Percentiles rank a stretch among this genome's conserved stretches.
Conservation (phyloP, 2,797 vertebrate species). For the Syndactyla subalaris region DNA sequence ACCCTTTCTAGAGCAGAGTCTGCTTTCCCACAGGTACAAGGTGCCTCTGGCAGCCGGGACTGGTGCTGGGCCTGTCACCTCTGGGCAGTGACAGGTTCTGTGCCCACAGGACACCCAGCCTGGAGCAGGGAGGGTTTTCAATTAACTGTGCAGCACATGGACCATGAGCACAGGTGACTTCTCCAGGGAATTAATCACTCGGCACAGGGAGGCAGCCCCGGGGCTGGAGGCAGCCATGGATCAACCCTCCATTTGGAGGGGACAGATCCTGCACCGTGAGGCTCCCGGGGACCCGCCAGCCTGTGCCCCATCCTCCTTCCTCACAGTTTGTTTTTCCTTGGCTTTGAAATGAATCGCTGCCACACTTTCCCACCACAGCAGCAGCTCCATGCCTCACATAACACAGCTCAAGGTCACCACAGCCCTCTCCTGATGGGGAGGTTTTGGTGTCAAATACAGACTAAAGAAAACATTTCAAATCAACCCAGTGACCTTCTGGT, state of each 20-base stretch:
- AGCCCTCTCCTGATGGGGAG: neutral
- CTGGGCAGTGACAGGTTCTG: neutral
- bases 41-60: neutral
- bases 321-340: neutral
- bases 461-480: neutral
- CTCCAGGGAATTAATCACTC: neutral
- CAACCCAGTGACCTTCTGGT: neutral
- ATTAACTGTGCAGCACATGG: neutral
- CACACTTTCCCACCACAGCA: neutral
- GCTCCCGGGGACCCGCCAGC: neutral
- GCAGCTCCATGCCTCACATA: neutral
- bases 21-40: neutral
- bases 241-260: neutral
- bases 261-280: fast-evolving
- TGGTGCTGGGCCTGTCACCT: fast-evolving
- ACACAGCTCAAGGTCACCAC: conserved; percentile 9
- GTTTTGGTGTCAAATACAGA: neutral
- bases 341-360: neutral
- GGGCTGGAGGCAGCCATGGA: neutral
- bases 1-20: neutral
- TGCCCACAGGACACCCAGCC: neutral
- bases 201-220: neutral
- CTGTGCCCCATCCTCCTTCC: neutral
- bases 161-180: neutral
- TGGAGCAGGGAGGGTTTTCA: neutral